phyloP scores from a whole-genome alignment of 2,888 invertebrate genomes.

The Polyommatus iphigenia region DNA sequence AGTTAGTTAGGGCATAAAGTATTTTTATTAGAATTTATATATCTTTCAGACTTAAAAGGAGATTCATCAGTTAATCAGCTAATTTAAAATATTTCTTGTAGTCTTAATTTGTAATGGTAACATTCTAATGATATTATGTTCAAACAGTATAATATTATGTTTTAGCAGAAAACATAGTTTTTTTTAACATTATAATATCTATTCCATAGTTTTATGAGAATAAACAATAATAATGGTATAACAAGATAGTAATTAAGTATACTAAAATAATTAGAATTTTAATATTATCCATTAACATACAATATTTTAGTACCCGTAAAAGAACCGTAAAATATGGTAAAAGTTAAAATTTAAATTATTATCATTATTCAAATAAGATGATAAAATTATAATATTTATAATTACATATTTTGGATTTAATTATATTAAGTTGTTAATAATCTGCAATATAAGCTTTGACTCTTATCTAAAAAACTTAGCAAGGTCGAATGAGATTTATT shows the following conservation, averaged over 20 bases:
- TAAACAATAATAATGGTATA: neutral
- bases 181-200: neutral
- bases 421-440: neutral
- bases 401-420: neutral
- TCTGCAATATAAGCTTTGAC: neutral
- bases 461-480: neutral
- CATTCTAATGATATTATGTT: neutral
- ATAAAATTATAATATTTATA: neutral
- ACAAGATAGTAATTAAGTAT: neutral
- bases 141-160: neutral
- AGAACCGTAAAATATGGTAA: neutral
- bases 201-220: neutral
- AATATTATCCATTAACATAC: neutral
- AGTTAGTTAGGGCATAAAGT: neutral
- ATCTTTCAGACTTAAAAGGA: neutral
- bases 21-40: neutral
- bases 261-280: neutral
- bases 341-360: neutral
- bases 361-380: neutral
- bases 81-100: neutral
- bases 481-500: neutral
- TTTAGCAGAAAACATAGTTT: neutral
- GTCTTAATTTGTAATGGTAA: neutral
- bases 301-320: constrained; percentile 16
- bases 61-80: neutral